These are phyloP conservation scores for Leiothrix lutea DNA, from an alignment of 2,113 vertebrate genomes.

Conservation along the genomic window DNA sequence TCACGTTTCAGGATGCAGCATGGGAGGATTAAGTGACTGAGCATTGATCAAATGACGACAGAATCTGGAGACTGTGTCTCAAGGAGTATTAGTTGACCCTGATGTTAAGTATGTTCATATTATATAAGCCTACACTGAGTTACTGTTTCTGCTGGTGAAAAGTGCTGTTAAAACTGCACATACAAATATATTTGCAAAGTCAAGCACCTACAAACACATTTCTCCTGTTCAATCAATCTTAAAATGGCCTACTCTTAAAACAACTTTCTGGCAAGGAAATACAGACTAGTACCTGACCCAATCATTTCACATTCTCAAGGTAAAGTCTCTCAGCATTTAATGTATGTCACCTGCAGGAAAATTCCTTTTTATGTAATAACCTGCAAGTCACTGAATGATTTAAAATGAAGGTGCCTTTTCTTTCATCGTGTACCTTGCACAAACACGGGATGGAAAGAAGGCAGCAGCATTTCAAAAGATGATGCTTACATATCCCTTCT, in stretches of 20 bases:
- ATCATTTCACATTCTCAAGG: background rate
- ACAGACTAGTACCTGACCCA: background rate
- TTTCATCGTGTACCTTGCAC: background rate
- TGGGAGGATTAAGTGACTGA: conserved; percentile 21
- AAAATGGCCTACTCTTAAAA: background rate
- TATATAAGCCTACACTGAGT: conserved; percentile 19
- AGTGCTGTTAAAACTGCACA: conserved; percentile 1
- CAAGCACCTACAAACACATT: background rate
- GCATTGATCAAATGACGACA: conserved; percentile 31
- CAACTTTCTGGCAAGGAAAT: conserved; percentile 25
- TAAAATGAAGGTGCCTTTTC: background rate
- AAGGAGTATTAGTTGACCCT: background rate
- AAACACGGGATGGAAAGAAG: background rate
- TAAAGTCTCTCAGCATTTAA: background rate
- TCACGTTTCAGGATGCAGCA: conserved; percentile 19
- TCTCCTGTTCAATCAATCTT: background rate
- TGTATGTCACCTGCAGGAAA: background rate
- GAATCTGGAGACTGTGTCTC: conserved; percentile 28
- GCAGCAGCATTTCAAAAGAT: background rate
- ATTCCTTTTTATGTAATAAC: conserved; percentile 33
- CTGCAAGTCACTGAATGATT: background rate
- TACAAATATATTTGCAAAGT: conserved; percentile 7
- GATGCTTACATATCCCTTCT: background rate
- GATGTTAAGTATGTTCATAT: conserved; percentile 32
- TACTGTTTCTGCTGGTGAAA: background rate